Evolutionary conservation across 2,797 vertebrate species (phyloP).

Genomic region (Lepus oiostolus): DNA sequence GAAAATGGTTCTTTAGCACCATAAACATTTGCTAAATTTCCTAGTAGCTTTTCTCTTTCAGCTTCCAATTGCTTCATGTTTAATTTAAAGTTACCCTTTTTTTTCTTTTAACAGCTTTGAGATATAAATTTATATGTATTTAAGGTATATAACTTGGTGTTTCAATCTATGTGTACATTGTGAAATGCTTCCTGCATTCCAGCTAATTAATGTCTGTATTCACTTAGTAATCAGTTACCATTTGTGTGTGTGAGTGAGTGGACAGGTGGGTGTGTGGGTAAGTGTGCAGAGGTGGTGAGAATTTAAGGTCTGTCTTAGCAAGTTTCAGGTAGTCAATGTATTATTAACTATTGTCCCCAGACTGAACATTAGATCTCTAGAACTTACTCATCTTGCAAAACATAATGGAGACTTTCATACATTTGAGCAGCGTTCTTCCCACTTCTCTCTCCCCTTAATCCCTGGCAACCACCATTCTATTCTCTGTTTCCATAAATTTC

Average conservation of each 20-base stretch:
- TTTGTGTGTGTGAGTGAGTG: not conserved
- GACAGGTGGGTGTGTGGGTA: not conserved
- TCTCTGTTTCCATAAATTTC: not conserved
- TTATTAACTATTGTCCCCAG: not conserved
- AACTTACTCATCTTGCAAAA: not conserved
- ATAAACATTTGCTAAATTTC: not conserved
- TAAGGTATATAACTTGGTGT: not conserved
- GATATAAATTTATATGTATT: not conserved
- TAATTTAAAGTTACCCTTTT: slow-evolving; percentile 21
- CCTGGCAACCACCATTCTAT: not conserved
- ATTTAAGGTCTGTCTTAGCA: not conserved
- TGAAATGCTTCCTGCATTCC: not conserved
- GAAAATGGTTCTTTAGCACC: not conserved
- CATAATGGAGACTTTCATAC: not conserved
- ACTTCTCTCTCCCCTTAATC: too few relatives aligned
- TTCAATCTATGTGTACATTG: not conserved
- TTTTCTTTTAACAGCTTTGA: slow-evolving; percentile 13
- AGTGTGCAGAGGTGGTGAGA: not conserved
- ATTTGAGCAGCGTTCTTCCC: not conserved
- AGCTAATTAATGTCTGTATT: not conserved
- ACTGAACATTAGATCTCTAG: not conserved
- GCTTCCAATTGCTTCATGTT: slow-evolving; percentile 14
- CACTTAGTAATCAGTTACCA: not conserved
- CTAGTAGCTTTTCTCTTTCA: not conserved
- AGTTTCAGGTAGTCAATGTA: not conserved